These are phyloP conservation scores for Montipora foliosa DNA, from an alignment of 64 coral and sea anemone genomes.

Conservation along the genomic window DNA sequence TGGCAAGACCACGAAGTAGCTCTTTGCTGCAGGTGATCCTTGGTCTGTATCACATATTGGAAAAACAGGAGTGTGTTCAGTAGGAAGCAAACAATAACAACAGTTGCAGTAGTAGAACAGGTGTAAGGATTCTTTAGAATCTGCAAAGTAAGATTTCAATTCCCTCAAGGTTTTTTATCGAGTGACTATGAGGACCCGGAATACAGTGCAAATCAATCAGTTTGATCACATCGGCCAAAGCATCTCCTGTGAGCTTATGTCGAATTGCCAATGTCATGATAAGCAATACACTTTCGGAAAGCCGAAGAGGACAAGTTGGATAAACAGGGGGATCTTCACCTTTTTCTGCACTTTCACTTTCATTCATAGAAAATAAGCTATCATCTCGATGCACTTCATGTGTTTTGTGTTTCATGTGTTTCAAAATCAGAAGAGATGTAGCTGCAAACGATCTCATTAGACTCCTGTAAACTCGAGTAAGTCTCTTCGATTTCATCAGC, in stretches of 20 bases:
- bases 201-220: slow-evolving; percentile 5
- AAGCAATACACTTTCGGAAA: neutral
- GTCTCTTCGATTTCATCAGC: neutral
- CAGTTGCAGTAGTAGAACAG: neutral
- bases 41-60: neutral
- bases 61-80: neutral
- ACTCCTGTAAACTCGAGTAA: neutral
- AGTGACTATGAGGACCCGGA: neutral
- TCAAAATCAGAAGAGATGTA: neutral
- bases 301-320: neutral
- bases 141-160: neutral
- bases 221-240: neutral
- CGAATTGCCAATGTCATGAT: neutral
- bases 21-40: neutral
- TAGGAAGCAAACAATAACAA: neutral
- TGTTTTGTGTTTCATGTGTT: neutral
- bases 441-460: neutral
- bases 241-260: neutral
- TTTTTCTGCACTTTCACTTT: neutral
- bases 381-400: neutral
- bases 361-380: neutral
- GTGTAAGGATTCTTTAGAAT: neutral
- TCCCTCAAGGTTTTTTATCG: neutral
- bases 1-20: neutral
- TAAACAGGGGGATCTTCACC: neutral